Conservation (phyloP, 2,888 invertebrate species). For the Acleris cristana region DNA sequence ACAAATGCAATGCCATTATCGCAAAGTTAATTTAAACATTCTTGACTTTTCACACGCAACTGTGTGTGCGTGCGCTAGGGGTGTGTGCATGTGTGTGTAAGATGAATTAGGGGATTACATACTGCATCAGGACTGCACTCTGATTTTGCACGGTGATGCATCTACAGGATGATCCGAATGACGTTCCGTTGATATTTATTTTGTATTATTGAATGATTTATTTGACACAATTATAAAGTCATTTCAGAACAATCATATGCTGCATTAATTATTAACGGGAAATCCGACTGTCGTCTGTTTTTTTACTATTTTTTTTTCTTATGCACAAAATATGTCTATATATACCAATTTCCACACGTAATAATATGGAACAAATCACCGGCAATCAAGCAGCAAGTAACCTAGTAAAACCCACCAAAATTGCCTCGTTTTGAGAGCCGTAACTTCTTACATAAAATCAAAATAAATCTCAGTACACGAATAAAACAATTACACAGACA, state of each 20-base stretch:
- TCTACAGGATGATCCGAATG: conserved; percentile 62
- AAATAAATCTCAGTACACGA: conserved; percentile 58
- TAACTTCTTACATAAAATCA: conserved; percentile 43
- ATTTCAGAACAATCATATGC: too few relatives aligned
- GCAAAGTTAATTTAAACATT: conserved; percentile 59
- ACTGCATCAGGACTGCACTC: conserved; percentile 81
- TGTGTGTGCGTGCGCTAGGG: conserved; percentile 66
- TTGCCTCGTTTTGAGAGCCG: conserved; percentile 33
- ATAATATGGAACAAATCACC: too few relatives aligned
- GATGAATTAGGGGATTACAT: conserved; percentile 83
- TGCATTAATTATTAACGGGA: too few relatives aligned
- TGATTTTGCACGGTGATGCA: conserved; percentile 74
- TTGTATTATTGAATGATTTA: neutral
- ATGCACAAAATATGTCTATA: too few relatives aligned
- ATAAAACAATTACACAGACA: conserved; percentile 74
- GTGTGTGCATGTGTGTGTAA: conserved; percentile 58
- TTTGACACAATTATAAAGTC: neutral
- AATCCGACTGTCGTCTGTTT: too few relatives aligned
- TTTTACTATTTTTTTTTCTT: too few relatives aligned
- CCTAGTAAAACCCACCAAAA: conserved; percentile 25
- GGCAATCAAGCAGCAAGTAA: conserved; percentile 3
- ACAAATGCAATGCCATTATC: conserved; percentile 36
- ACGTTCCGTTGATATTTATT: conserved; percentile 4
- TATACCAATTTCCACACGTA: too few relatives aligned
- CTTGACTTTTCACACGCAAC: conserved; percentile 82